phyloP scores from a whole-genome alignment of 2,888 invertebrate genomes.

The Scaptomyza cyrtandrae region DNA sequence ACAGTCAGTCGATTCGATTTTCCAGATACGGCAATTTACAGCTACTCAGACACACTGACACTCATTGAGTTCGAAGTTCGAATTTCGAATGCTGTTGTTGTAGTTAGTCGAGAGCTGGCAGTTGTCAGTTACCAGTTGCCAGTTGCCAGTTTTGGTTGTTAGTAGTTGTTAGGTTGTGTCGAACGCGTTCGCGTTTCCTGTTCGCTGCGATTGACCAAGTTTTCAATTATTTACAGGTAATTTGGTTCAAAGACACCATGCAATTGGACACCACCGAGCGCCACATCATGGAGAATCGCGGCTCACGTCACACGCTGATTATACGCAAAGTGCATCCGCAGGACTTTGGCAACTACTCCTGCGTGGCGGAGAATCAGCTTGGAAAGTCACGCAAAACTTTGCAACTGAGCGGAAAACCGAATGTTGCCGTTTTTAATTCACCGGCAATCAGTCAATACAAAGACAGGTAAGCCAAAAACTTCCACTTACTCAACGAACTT shows the following conservation, averaged over 20 bases:
- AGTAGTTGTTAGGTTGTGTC: conserved; percentile 1
- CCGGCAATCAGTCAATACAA: conserved; percentile 87
- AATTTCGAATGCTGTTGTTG: conserved; percentile 31
- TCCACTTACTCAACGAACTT: background rate
- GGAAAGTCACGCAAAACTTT: conserved; percentile 88
- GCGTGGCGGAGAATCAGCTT: conserved; percentile 89
- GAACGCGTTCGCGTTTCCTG: conserved; percentile 24
- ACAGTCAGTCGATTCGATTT: conserved; percentile 5
- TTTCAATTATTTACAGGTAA: conserved; percentile 85
- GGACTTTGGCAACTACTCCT: conserved; percentile 90
- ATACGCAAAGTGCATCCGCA: conserved; percentile 88
- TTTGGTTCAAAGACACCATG: conserved; percentile 89
- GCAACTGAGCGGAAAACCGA: conserved; percentile 88
- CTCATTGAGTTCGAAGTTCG: conserved; percentile 37
- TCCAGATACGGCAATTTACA: conserved; percentile 35
- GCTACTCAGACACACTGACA: conserved; percentile 41
- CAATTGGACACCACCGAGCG: conserved; percentile 88
- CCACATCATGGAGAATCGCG: conserved; percentile 88
- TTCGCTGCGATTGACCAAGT: conserved; percentile 66
- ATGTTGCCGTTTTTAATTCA: conserved; percentile 88
- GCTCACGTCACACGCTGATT: conserved; percentile 88
- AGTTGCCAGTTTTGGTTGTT: background rate
- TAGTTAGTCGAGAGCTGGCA: conserved; percentile 19
- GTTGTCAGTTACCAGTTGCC: background rate
- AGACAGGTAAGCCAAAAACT: conserved; percentile 81